These are phyloP conservation scores for Bombycilla garrulus DNA, from an alignment of 2,113 vertebrate genomes.

Conservation along the genomic window DNA sequence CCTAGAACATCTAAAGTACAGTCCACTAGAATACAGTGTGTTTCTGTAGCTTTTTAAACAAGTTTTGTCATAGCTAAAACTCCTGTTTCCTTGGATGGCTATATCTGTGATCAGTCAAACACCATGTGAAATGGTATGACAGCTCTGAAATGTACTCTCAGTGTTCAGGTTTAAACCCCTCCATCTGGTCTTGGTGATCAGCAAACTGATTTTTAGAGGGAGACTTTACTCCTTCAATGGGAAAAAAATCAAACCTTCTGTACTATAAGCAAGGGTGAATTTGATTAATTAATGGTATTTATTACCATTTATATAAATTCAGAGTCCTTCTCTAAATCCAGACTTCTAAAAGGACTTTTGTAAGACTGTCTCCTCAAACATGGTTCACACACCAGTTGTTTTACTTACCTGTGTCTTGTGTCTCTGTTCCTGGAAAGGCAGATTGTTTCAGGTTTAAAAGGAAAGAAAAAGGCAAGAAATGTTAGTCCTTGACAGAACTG, in stretches of 20 bases:
- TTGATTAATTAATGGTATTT: background rate
- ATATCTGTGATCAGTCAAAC: background rate
- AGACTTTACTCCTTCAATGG: background rate
- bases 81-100: background rate
- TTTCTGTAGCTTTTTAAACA: background rate
- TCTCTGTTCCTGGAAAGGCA: conserved; percentile 90
- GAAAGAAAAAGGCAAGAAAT: conserved; percentile 57
- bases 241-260: background rate
- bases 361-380: background rate
- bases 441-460: conserved; percentile 31
- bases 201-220: background rate
- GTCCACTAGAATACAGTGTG: background rate
- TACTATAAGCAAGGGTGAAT: background rate
- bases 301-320: background rate
- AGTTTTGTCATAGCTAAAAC: background rate
- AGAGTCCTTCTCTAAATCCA: conserved; percentile 17
- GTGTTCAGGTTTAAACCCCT: background rate
- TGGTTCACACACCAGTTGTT: background rate
- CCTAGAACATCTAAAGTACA: background rate
- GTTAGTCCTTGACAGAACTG: conserved; percentile 13
- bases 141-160: background rate
- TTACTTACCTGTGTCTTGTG: conserved; percentile 95
- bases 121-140: background rate
- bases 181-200: background rate
- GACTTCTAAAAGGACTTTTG: background rate